A percentile compares a stretch with the other conserved stretches of the same genome.
These are phyloP conservation scores for Moxostoma hubbsi DNA, from an alignment of 2,797 vertebrate species.

Conservation along the genomic window DNA sequence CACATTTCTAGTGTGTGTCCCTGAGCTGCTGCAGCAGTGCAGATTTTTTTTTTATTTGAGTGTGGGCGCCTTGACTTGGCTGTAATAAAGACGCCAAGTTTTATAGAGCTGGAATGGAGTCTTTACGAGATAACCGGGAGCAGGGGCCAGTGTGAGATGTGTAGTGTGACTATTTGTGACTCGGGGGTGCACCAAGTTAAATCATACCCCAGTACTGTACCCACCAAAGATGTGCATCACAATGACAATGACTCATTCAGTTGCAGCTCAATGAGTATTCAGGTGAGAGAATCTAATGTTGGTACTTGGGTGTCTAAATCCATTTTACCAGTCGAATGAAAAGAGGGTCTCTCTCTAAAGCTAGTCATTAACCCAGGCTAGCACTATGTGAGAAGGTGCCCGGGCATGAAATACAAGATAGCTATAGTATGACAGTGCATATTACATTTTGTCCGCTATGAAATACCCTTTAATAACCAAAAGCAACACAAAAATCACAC, in stretches of 20 bases:
- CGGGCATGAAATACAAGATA: no score
- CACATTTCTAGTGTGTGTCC: slow-evolving; percentile 24
- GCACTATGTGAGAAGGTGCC: background rate
- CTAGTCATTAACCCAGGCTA: slow-evolving; percentile 35
- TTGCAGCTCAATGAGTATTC: slow-evolving; percentile 15
- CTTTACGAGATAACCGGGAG: slow-evolving; percentile 78
- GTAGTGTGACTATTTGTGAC: slow-evolving; percentile 48
- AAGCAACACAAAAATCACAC: slow-evolving; percentile 28
- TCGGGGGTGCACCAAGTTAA: slow-evolving; percentile 62
- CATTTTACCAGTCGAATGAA: slow-evolving; percentile 11
- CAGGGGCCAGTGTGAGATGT: slow-evolving; percentile 64
- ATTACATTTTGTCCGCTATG: slow-evolving; percentile 6
- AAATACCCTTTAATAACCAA: slow-evolving; percentile 29
- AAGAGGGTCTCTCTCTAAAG: slow-evolving; percentile 21
- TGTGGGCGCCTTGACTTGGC: slow-evolving; percentile 25
- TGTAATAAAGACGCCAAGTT: slow-evolving; percentile 56
- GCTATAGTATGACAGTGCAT: no score
- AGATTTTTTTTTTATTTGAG: slow-evolving; percentile 31
- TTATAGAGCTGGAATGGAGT: slow-evolving; percentile 76
- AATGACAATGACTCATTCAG: slow-evolving; percentile 60
- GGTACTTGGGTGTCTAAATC: slow-evolving; percentile 31
- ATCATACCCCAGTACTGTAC: slow-evolving; percentile 62
- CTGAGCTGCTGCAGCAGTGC: slow-evolving; percentile 34
- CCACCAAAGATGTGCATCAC: slow-evolving; percentile 61
- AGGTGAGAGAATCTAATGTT: slow-evolving; percentile 32